Conservation (phyloP, 2,797 vertebrate genomes). For the Gymnodraco acuticeps region DNA sequence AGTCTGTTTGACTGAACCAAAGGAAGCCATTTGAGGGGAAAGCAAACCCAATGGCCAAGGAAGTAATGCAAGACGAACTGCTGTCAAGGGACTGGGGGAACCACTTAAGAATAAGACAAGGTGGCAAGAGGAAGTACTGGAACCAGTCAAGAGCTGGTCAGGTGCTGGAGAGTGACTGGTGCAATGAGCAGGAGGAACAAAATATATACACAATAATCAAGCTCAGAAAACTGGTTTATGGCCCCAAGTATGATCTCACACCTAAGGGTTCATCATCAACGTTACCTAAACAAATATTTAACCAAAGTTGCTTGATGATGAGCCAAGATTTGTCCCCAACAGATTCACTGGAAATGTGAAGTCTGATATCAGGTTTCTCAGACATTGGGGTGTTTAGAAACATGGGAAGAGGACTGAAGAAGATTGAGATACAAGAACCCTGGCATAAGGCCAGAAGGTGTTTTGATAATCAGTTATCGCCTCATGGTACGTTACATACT, state of each 20-base stretch:
- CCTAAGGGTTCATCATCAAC: not conserved
- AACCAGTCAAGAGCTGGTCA: not conserved
- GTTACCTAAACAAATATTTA: not conserved
- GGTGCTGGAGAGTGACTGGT: not conserved
- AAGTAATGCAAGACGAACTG: not conserved
- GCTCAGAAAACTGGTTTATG: no score
- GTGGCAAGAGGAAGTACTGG: not conserved
- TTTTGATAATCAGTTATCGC: not conserved
- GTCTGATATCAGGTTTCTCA: not conserved
- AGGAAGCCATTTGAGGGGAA: not conserved
- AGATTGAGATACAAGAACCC: not conserved
- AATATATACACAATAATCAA: no score
- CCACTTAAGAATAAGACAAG: not conserved
- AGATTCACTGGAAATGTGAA: not conserved
- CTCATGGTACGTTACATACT: no score
- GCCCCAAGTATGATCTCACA: no score
- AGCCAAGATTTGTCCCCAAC: not conserved
- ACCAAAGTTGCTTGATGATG: no score
- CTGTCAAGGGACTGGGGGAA: not conserved
- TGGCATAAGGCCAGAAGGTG: not conserved
- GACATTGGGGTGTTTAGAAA: no score
- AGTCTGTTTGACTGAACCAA: not conserved
- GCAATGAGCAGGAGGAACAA: no score
- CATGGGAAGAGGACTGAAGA: no score
- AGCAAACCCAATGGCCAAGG: not conserved